Evolutionary conservation across 2,888 invertebrate species (phyloP).

Genomic region (Silvanus unidentatus): DNA sequence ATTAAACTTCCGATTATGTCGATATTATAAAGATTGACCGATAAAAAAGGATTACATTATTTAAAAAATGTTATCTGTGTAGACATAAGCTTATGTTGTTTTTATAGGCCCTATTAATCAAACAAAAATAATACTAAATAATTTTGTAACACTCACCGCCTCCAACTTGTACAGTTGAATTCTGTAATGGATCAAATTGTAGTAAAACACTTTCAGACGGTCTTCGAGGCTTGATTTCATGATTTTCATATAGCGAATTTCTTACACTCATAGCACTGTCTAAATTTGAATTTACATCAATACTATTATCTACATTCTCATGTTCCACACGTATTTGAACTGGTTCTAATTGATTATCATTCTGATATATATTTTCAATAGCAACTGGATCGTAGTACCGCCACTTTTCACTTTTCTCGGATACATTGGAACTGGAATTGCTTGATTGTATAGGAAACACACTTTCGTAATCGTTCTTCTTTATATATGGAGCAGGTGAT

Average conservation of each 20-base stretch:
- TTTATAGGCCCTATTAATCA: too few species aligned
- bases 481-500: slow-evolving; percentile 18
- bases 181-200: slow-evolving; percentile 63
- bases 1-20: too few species aligned
- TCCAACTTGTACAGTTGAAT: too few species aligned
- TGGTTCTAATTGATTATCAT: slow-evolving; percentile 11
- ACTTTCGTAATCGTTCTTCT: slow-evolving; percentile 41
- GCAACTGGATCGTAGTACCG: slow-evolving; percentile 47
- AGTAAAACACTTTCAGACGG: slow-evolving; percentile 58
- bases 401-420: slow-evolving; percentile 38
- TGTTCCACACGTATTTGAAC: slow-evolving; percentile 26
- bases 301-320: slow-evolving; percentile 6
- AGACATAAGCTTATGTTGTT: too few species aligned
- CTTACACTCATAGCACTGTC: slow-evolving; percentile 16
- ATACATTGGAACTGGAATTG: slow-evolving; percentile 24
- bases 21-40: too few species aligned
- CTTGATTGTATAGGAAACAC: slow-evolving; percentile 44
- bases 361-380: slow-evolving; percentile 21
- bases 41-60: too few species aligned
- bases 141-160: background rate
- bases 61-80: too few species aligned
- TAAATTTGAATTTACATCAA: slow-evolving; percentile 26
- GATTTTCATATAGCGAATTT: slow-evolving; percentile 50
- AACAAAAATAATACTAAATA: background rate
- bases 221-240: slow-evolving; percentile 25